These are phyloP conservation scores for Amphipoea lucens DNA, from an alignment of 2,888 invertebrate species.

Conservation along the genomic window DNA sequence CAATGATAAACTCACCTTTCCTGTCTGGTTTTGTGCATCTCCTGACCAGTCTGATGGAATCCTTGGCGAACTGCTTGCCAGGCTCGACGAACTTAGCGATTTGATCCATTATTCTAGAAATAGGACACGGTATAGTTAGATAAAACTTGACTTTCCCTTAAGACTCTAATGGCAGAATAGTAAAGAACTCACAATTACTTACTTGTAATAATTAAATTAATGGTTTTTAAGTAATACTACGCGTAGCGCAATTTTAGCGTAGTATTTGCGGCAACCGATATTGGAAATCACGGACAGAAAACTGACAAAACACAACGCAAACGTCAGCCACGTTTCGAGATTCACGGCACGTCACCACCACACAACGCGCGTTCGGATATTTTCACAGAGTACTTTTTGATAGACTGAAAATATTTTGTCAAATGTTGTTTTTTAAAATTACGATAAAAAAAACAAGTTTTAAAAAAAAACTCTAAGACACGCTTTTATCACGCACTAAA, in stretches of 20 bases:
- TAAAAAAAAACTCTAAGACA: no score
- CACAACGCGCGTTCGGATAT: slow-evolving; percentile 72
- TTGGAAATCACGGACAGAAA: slow-evolving; percentile 68
- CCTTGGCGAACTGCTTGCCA: slow-evolving; percentile 98
- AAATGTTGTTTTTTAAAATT: neutral
- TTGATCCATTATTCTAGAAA: slow-evolving; percentile 96
- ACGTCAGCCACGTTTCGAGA: slow-evolving; percentile 89
- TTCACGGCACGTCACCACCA: slow-evolving; percentile 84
- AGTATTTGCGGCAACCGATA: slow-evolving; percentile 58
- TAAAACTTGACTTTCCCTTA: slow-evolving; percentile 16
- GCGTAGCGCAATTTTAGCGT: slow-evolving; percentile 56
- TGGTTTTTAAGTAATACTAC: slow-evolving; percentile 50
- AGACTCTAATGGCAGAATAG: slow-evolving; percentile 7
- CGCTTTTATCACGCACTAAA: no score
- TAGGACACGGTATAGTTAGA: slow-evolving; percentile 60
- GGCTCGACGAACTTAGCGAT: slow-evolving; percentile 98
- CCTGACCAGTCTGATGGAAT: slow-evolving; percentile 99
- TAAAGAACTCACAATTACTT: slow-evolving; percentile 51
- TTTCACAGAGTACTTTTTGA: neutral
- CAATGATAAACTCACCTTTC: slow-evolving; percentile 92
- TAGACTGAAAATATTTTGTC: slow-evolving; percentile 58
- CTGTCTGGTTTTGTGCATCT: slow-evolving; percentile 99
- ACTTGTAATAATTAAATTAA: slow-evolving; percentile 53
- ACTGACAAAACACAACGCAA: slow-evolving; percentile 74
- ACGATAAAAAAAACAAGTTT: no score